phyloP scores from a whole-genome alignment of 2,113 vertebrate genomes.

The Xenopus borealis region DNA sequence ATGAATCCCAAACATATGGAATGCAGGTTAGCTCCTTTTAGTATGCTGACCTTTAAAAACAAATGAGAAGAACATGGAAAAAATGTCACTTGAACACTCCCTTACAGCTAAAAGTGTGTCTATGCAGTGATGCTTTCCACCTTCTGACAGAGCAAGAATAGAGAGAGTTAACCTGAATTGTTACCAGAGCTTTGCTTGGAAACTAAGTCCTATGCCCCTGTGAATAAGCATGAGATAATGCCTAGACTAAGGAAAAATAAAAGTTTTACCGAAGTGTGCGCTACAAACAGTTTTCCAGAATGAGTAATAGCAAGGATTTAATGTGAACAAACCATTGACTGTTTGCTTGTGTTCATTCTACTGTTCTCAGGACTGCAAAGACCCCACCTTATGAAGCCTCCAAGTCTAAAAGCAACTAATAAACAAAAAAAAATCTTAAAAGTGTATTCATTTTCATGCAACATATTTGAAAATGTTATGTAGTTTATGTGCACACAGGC shows the following conservation, averaged over 20 bases:
- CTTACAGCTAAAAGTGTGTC: too few species aligned
- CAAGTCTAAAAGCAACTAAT: too few species aligned
- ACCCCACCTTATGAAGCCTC: conserved; percentile 17
- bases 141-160: conserved; percentile 41
- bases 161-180: conserved; percentile 51
- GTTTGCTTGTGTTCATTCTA: conserved; percentile 48
- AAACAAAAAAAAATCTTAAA: too few species aligned
- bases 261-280: conserved; percentile 55
- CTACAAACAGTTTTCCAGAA: conserved; percentile 65
- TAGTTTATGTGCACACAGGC: too few species aligned
- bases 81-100: too few species aligned
- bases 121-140: conserved; percentile 47
- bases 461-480: too few species aligned
- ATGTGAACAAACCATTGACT: conserved; percentile 55
- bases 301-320: conserved; percentile 57
- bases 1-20: too few species aligned
- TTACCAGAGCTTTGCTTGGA: conserved; percentile 52
- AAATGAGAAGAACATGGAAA: conserved; percentile 59
- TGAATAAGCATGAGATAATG: conserved; percentile 71
- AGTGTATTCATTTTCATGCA: too few species aligned
- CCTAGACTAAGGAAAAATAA: conserved; percentile 66
- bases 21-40: conserved; percentile 46
- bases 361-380: conserved; percentile 46
- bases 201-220: conserved; percentile 58
- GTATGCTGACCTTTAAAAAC: conserved; percentile 54